These are phyloP conservation scores for Heliocidaris tuberculata DNA, from an alignment of 35 echinoderm and acorn worm genomes.

Conservation along the genomic window DNA sequence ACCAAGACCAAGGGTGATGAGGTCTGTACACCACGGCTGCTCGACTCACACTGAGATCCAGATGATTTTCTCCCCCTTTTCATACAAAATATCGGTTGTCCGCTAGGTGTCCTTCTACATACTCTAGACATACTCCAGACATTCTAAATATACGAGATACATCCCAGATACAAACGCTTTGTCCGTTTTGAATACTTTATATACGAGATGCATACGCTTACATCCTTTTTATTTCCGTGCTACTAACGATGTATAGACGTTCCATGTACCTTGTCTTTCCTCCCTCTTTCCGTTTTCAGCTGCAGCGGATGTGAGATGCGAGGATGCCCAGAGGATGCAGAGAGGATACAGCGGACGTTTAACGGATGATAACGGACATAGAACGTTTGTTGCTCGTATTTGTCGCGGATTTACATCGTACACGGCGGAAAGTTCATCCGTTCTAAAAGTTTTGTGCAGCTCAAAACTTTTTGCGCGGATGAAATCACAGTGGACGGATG, in stretches of 20 bases:
- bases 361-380: conserved; percentile 18
- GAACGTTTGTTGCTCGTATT: conserved; percentile 33
- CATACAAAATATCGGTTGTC: too few relatives aligned
- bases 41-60: conserved; percentile 1
- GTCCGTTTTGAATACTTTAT: background rate
- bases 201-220: conserved; percentile 27
- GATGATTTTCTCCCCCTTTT: conserved; percentile 18
- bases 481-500: conserved; percentile 36
- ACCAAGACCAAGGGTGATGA: conserved; percentile 20
- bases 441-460: conserved; percentile 39
- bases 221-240: conserved; percentile 33
- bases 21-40: conserved; percentile 25
- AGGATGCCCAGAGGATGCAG: conserved; percentile 37
- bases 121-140: too few relatives aligned
- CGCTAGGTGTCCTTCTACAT: too few relatives aligned
- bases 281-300: conserved; percentile 32
- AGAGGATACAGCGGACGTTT: conserved; percentile 43
- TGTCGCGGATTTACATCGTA: conserved; percentile 34
- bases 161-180: conserved; percentile 28
- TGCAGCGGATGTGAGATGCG: background rate
- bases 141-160: background rate
- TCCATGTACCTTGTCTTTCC: conserved; percentile 27
- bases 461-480: conserved; percentile 40
- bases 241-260: conserved; percentile 38
- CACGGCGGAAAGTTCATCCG: conserved; percentile 15